phyloP scores from a whole-genome alignment of 2,888 invertebrate species.

The Cerastoderma edule region DNA sequence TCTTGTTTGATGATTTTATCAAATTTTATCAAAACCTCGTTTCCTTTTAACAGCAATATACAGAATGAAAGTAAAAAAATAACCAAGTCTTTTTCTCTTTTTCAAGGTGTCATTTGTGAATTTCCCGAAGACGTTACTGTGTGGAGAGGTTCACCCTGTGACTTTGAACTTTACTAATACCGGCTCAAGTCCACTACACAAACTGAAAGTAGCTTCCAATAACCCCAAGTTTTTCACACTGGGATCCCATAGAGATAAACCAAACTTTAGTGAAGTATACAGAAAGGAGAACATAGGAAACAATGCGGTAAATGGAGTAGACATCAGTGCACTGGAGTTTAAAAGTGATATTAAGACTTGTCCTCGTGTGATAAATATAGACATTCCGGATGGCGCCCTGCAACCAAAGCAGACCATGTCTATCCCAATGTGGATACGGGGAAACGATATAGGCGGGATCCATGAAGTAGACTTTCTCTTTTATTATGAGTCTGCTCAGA shows the following conservation, averaged over 20 bases:
- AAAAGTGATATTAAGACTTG: constrained; percentile 40
- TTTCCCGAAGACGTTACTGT: constrained; percentile 88
- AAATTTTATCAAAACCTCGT: too few relatives aligned
- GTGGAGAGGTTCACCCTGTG: constrained; percentile 90
- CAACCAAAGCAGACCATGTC: constrained; percentile 85
- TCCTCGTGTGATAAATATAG: constrained; percentile 73
- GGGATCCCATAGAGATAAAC: constrained; percentile 76
- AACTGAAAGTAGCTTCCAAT: constrained; percentile 87
- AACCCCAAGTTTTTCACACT: constrained; percentile 89
- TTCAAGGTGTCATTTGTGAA: constrained; percentile 89
- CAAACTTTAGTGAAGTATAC: constrained; percentile 74
- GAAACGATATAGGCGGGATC: constrained; percentile 88
- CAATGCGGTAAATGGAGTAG: background rate
- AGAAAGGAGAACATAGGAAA: constrained; percentile 32
- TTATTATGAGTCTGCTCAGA: constrained; percentile 88
- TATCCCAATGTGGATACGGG: constrained; percentile 88
- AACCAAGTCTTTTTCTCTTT: background rate
- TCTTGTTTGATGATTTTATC: too few relatives aligned
- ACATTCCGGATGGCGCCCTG: constrained; percentile 82
- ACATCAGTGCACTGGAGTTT: constrained; percentile 18
- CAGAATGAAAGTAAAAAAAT: too few relatives aligned
- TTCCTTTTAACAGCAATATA: too few relatives aligned
- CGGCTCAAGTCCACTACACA: constrained; percentile 85
- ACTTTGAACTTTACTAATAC: constrained; percentile 88
- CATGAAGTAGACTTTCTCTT: constrained; percentile 89